A percentile compares a stretch with the other conserved stretches of the same genome.
Conservation (phyloP, 2,113 vertebrate genomes). For the Speoplatyrhinus poulsoni region DNA sequence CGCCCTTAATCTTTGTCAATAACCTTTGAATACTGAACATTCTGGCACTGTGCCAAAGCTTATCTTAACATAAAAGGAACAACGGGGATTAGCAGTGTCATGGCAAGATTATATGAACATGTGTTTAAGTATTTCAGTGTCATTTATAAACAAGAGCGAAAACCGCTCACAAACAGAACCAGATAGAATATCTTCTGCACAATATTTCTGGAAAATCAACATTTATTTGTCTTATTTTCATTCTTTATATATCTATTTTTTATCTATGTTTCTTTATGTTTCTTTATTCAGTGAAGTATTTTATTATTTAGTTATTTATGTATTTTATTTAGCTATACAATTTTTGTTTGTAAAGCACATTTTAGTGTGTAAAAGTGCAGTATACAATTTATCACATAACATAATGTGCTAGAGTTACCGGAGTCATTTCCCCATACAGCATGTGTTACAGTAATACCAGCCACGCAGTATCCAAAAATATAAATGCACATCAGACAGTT, state of each 20-base stretch:
- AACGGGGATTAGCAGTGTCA: slow-evolving; percentile 25
- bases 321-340: too few species aligned
- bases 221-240: not conserved
- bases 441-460: not conserved
- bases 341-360: too few species aligned
- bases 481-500: slow-evolving; percentile 3
- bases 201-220: slow-evolving; percentile 4
- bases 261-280: too few species aligned
- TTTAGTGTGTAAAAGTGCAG: not conserved
- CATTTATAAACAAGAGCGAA: not conserved
- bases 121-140: not conserved
- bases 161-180: not conserved
- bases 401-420: too few species aligned
- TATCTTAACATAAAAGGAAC: slow-evolving; percentile 40
- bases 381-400: too few species aligned
- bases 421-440: too few species aligned
- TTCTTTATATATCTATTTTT: not conserved
- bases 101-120: slow-evolving; percentile 3
- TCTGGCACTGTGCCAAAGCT: slow-evolving; percentile 31
- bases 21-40: slow-evolving; percentile 17
- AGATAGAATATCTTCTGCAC: too few species aligned
- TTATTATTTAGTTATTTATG: too few species aligned
- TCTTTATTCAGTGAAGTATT: too few species aligned
- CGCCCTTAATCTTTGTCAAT: slow-evolving; percentile 25
- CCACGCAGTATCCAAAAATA: not conserved